These are phyloP conservation scores for Apotomis capreana DNA, from an alignment of 2,888 invertebrate genomes.

Conservation along the genomic window DNA sequence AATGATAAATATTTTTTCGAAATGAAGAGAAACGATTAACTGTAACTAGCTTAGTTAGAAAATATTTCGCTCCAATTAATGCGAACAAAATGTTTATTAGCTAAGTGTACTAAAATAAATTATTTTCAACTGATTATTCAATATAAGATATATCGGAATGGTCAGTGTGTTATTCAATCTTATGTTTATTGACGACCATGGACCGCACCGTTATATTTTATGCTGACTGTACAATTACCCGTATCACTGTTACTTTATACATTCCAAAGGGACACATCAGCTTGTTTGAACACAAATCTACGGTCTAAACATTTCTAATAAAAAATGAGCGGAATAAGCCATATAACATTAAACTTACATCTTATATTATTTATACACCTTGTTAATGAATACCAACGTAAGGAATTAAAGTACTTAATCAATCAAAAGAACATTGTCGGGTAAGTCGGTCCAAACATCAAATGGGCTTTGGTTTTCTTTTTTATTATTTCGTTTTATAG, in stretches of 20 bases:
- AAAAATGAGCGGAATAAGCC: not conserved
- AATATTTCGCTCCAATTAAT: slow-evolving; percentile 18
- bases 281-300: not conserved
- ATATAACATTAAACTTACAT: too few relatives aligned
- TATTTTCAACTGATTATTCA: slow-evolving; percentile 6
- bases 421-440: too few relatives aligned
- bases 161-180: not conserved
- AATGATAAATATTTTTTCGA: not conserved
- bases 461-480: too few relatives aligned
- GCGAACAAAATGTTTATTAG: not conserved
- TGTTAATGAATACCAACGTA: too few relatives aligned
- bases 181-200: not conserved
- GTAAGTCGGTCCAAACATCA: too few relatives aligned
- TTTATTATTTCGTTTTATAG: too few relatives aligned
- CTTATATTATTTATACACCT: too few relatives aligned
- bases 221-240: slow-evolving; percentile 49
- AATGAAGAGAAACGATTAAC: slow-evolving; percentile 6
- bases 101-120: slow-evolving; percentile 26
- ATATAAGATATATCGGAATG: slow-evolving; percentile 4
- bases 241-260: slow-evolving; percentile 44
- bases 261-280: not conserved
- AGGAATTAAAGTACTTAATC: too few relatives aligned
- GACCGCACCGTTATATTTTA: not conserved
- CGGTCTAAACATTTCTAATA: not conserved
- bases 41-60: slow-evolving; percentile 2